Evolutionary conservation across 2,888 invertebrate genomes (phyloP).

Genomic region (Cordilura impudica): DNA sequence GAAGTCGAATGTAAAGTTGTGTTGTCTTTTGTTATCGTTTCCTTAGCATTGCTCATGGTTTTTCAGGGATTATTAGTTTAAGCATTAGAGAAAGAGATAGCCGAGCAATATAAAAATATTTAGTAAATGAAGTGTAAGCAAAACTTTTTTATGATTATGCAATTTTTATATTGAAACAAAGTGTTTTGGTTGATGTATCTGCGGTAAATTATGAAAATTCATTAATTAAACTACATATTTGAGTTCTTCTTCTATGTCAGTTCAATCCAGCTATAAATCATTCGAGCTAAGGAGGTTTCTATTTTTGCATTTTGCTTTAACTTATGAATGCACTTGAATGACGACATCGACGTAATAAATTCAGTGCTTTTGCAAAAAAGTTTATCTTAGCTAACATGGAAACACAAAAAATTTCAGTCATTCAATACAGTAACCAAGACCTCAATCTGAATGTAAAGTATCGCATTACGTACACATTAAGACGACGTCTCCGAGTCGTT

Average conservation of each 20-base stretch:
- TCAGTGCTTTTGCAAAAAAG: slow-evolving; percentile 23
- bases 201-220: slow-evolving; percentile 74
- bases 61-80: not conserved
- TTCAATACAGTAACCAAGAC: not conserved
- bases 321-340: slow-evolving; percentile 36
- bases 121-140: slow-evolving; percentile 17
- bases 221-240: slow-evolving; percentile 72
- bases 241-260: not conserved
- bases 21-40: not conserved
- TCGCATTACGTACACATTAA: slow-evolving; percentile 17
- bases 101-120: not conserved
- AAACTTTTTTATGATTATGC: not conserved
- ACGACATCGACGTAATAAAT: slow-evolving; percentile 23
- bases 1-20: not conserved
- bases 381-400: slow-evolving; percentile 21
- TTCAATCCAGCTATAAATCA: not conserved
- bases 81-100: not conserved
- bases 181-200: slow-evolving; percentile 14
- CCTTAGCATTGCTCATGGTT: no score
- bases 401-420: not conserved
- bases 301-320: slow-evolving; percentile 1
- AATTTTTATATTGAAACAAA: not conserved
- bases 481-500: slow-evolving; percentile 21
- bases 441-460: slow-evolving; percentile 19
- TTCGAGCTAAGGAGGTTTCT: not conserved